Evolutionary conservation across 2,113 vertebrate species (phyloP), one percentile per base, ranked within the genome.

Genomic region (Melanotaenia duboulayi): DNA sequence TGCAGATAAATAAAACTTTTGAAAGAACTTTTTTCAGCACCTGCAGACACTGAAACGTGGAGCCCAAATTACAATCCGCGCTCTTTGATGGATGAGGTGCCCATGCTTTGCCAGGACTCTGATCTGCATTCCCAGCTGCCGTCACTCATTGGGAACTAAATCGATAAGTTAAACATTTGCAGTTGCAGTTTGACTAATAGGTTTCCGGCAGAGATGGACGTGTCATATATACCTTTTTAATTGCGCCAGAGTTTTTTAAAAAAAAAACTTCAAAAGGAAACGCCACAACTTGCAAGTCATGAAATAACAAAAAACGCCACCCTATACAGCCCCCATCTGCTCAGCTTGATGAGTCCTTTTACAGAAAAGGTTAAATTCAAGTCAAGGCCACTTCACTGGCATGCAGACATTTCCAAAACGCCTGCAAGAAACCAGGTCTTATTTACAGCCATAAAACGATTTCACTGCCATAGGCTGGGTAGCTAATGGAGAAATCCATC

Each of bases 301-400:
- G 65, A 56, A 74, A 76, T 77, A 67, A 48, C 57, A 49, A 63
- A 57, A 72, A 25, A 74, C 23, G n/a, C 35, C 14, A 42, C 32
- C 32, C 32, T 35, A 56, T 25, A 16, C 54, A 75, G 62, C 22
- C 70, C 74, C 55, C 77, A 78, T 81, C 77, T 83, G 81, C 67
- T 25, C 65, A 69, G 78, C 24, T 68, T 16, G 61, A 71, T 50
- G 62, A 61, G 59, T 65, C 60, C 42, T 20, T 62, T 52, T 65
- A 79, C 17, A 58, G 32, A 78, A 68, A 77, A 82, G 88, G 85
- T 91, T 87, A 85, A 86, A 87, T 79, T 58, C 84, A 82, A 86
- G 87, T 89, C 89, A 82, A 85, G 80, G 80, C 80, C 70, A 80
- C 82, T 87, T 85, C 61, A 51, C 24, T 84, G 74, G 65, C 81